These are phyloP conservation scores for Rattus norvegicus DNA, from an alignment of 2,113 vertebrate genomes.

Conservation along the genomic window GRCr8 NC_086024.1:30645001-30645500, in stretches of 20 bases:
- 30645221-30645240: neutral
- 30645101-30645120: neutral
- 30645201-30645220: neutral
- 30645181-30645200: neutral
- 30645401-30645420: neutral
- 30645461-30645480: neutral
- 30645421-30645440: neutral
- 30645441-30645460: constrained; percentile 18
- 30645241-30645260: neutral
- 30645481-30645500: neutral
- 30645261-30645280: neutral
- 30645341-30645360: neutral
- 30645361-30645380: neutral
- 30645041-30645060: neutral
- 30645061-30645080: neutral
- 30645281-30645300: neutral
- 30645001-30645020: neutral
- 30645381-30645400: neutral
- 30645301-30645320: neutral
- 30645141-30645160: neutral
- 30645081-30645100: neutral
- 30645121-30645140: neutral
- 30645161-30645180: neutral
- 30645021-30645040: neutral
- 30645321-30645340: neutral